Evolutionary conservation across 1,140 invertebrate species (phyloP).

Genomic region (Sycophaga agraensis): DNA sequence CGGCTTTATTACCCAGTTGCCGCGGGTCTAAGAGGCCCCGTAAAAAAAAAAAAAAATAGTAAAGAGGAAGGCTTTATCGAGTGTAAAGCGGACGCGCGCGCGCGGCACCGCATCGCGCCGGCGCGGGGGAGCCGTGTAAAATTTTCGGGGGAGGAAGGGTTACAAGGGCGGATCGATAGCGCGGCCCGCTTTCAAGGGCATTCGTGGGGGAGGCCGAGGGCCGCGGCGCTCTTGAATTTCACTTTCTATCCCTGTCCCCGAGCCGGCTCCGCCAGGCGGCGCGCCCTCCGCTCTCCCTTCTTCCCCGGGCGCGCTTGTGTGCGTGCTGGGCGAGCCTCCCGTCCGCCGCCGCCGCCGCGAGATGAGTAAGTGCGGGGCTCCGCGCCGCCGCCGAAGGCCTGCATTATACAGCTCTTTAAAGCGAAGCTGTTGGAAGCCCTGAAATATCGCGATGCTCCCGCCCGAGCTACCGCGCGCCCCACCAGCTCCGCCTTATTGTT

Average conservation of each 20-base stretch:
- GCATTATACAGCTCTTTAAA: conserved; percentile 12
- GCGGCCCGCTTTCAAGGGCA: conserved; percentile 30
- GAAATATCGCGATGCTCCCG: too few relatives aligned
- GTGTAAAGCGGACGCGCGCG: conserved; percentile 34
- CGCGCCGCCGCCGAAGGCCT: background rate
- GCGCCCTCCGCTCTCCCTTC: too few relatives aligned
- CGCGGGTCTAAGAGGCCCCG: background rate
- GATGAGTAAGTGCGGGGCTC: background rate
- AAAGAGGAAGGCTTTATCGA: conserved; percentile 39
- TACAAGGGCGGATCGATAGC: conserved; percentile 31
- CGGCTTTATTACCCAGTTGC: conserved; percentile 2
- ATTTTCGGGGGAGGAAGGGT: conserved; percentile 30
- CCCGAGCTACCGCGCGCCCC: too few relatives aligned
- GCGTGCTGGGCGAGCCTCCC: too few relatives aligned
- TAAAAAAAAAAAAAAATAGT: conserved; percentile 34
- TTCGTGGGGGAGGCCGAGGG: conserved; percentile 13
- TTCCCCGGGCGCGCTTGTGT: too few relatives aligned
- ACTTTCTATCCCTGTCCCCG: conserved; percentile 19
- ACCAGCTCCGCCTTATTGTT: too few relatives aligned
- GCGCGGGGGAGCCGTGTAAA: conserved; percentile 25
- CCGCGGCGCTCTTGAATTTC: conserved; percentile 30
- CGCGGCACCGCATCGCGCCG: background rate
- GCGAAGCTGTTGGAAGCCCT: conserved; percentile 7
- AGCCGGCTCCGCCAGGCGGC: too few relatives aligned
- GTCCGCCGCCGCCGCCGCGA: background rate